These are phyloP conservation scores for Scaptomyza graminum DNA, from an alignment of 1,140 invertebrate species.

Conservation along the genomic window DNA sequence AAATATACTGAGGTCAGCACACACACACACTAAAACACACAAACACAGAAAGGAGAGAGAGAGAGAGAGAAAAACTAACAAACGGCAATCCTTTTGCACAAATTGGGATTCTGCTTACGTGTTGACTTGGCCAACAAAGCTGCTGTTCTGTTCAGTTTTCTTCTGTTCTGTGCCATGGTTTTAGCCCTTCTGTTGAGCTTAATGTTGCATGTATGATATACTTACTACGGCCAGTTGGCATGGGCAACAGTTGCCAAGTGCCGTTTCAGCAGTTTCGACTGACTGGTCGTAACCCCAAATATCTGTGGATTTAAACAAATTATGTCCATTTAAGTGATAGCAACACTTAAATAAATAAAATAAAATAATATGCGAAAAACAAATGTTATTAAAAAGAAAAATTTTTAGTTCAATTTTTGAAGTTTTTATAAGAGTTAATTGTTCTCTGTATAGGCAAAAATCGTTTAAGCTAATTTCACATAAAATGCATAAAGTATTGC, in stretches of 20 bases:
- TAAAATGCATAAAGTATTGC: too few species aligned
- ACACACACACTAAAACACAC: slow-evolving; percentile 20
- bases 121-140: slow-evolving; percentile 33
- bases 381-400: too few species aligned
- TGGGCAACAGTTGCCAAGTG: slow-evolving; percentile 29
- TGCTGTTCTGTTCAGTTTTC: background rate
- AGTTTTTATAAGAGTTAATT: too few species aligned
- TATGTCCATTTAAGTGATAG: background rate
- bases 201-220: slow-evolving; percentile 58
- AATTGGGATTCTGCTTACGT: slow-evolving; percentile 51
- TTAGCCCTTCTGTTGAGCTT: slow-evolving; percentile 26
- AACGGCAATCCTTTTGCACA: slow-evolving; percentile 39
- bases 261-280: slow-evolving; percentile 28
- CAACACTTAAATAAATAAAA: background rate
- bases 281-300: slow-evolving; percentile 3
- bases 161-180: background rate
- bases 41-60: slow-evolving; percentile 3
- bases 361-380: background rate
- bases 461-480: too few species aligned
- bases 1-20: slow-evolving; percentile 58
- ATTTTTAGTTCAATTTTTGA: too few species aligned
- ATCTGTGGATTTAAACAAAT: slow-evolving; percentile 1
- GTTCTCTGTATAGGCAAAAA: too few species aligned
- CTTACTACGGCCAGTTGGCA: slow-evolving; percentile 41
- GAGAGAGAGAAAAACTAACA: background rate